These are phyloP conservation scores for Scelioninae gen. 2 DNA, from an alignment of 2,888 invertebrate genomes.

Conservation along the genomic window DNA sequence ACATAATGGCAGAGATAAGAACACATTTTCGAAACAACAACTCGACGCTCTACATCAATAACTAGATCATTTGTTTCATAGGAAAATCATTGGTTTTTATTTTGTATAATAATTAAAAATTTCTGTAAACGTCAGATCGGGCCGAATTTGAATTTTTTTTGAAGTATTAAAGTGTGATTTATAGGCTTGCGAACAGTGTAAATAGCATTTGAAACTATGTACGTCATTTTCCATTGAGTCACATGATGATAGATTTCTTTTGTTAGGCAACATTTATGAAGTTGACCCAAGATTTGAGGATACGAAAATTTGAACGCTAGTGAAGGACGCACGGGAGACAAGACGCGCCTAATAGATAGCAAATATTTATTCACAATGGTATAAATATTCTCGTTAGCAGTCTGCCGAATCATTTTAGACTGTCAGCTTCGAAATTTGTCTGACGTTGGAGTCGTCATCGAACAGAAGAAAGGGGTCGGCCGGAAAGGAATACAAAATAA, in stretches of 20 bases:
- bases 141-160: constrained; percentile 1
- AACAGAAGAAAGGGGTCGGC: too few relatives aligned
- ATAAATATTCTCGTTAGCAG: constrained; percentile 8
- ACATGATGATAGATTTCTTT: constrained; percentile 1
- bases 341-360: constrained; percentile 44
- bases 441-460: too few relatives aligned
- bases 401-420: constrained; percentile 4
- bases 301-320: not conserved
- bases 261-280: constrained; percentile 17
- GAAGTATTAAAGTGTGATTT: constrained; percentile 41
- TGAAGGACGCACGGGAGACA: constrained; percentile 1
- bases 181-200: constrained; percentile 41
- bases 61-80: too few relatives aligned
- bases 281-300: not conserved
- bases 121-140: too few relatives aligned
- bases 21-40: too few relatives aligned
- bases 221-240: constrained; percentile 9
- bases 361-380: constrained; percentile 33
- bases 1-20: too few relatives aligned
- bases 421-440: constrained; percentile 5
- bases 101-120: too few relatives aligned
- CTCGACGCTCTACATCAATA: too few relatives aligned
- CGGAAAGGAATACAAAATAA: not conserved
- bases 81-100: too few relatives aligned
- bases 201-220: constrained; percentile 31